Base-by-base conservation (phyloP, 2,888 invertebrate genomes). In the Luperina nickerlii region DNA sequence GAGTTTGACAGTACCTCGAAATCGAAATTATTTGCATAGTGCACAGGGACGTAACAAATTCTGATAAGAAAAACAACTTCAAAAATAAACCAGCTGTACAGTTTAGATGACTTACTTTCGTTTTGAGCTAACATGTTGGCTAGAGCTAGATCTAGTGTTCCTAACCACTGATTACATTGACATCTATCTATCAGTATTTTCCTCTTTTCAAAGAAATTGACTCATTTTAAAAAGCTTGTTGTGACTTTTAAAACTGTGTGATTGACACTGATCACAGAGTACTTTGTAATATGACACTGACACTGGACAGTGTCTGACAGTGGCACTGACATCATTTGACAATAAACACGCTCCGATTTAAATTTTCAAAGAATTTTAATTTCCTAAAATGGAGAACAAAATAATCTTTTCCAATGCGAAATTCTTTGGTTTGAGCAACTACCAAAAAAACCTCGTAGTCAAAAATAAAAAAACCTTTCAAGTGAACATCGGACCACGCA, bases 71-170 rank as follows among this genome's bases (percentile, higher is more conserved):
- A 83, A 83, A 62, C 45, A 38, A 66, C n/a, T 77, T 75, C 9
- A 42, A 79, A 20, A n/a, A 66, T 2, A 1, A 18, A 57, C 27
- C 15, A 20, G n/a, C n/a, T 13, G 8, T 57, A 13, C 5, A 38
- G 1, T 38, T 42, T 18, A 38, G 27, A 48, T 3, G 45, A 78
- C 85, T 82, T 85, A 89, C 87, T 77, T 68, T 87, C 82, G 65
- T 84, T 87, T 72, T 62, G 63, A 11, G 78, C 62, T 24, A 83
- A 78, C 88, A 88, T 88, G 9, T 32, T 84, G 65, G n/a, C 8
- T 66, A 18, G 42, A 68, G 32, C 11, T 66, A 18, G 32, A 67
- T 48, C 32, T 27, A 48, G 24, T 67, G 18, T 62, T n/a, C 27
- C 20, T 65, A n/a, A 54, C 32, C 24, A 65, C 70, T 79, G 62